phyloP scores from a whole-genome alignment of 2,797 vertebrate species.

The Acestrorhynchus altus region DNA sequence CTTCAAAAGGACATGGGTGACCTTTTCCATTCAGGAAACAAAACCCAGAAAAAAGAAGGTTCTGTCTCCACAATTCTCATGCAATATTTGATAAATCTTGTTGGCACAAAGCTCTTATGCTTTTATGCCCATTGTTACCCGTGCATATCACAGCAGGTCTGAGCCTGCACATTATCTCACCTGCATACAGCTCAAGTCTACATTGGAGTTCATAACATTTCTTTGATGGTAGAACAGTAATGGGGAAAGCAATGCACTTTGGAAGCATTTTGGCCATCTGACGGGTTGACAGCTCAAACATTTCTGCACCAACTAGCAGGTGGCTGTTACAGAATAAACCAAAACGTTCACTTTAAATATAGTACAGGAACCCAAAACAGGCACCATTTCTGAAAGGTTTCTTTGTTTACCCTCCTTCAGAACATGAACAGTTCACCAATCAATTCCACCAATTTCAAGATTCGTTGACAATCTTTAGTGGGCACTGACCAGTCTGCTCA shows the following conservation, averaged over 20 bases:
- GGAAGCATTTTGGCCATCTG: slow-evolving; percentile 27
- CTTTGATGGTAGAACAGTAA: slow-evolving; percentile 11
- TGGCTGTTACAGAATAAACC: slow-evolving; percentile 26
- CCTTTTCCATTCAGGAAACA: not conserved
- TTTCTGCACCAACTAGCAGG: slow-evolving; percentile 20
- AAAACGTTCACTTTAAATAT: slow-evolving; percentile 10
- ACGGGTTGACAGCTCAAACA: slow-evolving; percentile 6
- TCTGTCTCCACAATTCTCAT: slow-evolving; percentile 55
- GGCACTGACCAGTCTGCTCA: slow-evolving; percentile 25
- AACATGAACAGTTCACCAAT: not conserved
- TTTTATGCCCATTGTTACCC: slow-evolving; percentile 66
- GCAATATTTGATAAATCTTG: slow-evolving; percentile 53
- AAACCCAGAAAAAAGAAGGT: not conserved
- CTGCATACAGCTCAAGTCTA: slow-evolving; percentile 44
- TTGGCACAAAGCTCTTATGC: slow-evolving; percentile 63
- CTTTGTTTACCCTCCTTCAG: slow-evolving; percentile 1
- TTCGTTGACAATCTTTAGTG: slow-evolving; percentile 15
- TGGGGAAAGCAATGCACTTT: slow-evolving; percentile 2
- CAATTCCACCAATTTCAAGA: slow-evolving; percentile 3
- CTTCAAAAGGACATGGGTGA: slow-evolving; percentile 9
- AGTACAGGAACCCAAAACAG: not conserved
- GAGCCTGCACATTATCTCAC: slow-evolving; percentile 49
- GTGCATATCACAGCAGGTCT: slow-evolving; percentile 62
- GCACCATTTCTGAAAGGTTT: not conserved
- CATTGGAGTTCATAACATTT: slow-evolving; percentile 14